A percentile compares a stretch with the other conserved stretches of the same genome.
Evolutionary conservation across 1,140 invertebrate genomes (phyloP).

Genomic region (Antheraea pernyi): DNA sequence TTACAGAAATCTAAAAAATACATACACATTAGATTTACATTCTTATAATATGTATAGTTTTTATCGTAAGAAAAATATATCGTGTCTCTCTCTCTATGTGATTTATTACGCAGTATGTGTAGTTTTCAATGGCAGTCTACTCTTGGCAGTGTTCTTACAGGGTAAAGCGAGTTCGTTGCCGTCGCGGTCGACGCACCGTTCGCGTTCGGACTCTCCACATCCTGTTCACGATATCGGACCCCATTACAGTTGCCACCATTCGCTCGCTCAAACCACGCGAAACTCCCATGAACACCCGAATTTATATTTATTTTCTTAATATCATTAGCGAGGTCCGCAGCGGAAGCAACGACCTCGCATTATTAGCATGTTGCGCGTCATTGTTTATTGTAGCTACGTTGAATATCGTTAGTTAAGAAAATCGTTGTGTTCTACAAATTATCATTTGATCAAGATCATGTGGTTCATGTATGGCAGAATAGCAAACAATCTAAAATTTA

Average conservation of each 20-base stretch:
- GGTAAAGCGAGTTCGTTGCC: constrained; percentile 47
- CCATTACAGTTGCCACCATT: constrained; percentile 47
- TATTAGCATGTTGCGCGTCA: constrained; percentile 29
- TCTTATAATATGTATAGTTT: not conserved
- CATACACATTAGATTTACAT: no score
- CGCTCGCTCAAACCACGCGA: not conserved
- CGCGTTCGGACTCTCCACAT: constrained; percentile 29
- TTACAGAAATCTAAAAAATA: not conserved
- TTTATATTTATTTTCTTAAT: constrained; percentile 31
- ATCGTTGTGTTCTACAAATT: not conserved
- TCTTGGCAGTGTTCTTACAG: constrained; percentile 43
- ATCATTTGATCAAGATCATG: not conserved
- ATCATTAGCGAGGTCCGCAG: constrained; percentile 12
- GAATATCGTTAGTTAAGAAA: not conserved
- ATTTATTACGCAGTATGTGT: not conserved
- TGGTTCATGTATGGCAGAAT: not conserved
- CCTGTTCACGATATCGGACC: constrained; percentile 45
- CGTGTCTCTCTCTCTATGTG: not conserved
- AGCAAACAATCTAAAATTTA: not conserved
- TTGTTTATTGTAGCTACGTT: constrained; percentile 11
- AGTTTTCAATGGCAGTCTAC: constrained; percentile 8
- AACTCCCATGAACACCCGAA: constrained; percentile 26
- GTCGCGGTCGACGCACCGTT: constrained; percentile 52
- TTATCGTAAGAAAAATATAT: not conserved
- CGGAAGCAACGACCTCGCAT: constrained; percentile 25